phyloP scores from a whole-genome alignment of 2,113 vertebrate genomes.

The Malurus alboscapulatus region DNA sequence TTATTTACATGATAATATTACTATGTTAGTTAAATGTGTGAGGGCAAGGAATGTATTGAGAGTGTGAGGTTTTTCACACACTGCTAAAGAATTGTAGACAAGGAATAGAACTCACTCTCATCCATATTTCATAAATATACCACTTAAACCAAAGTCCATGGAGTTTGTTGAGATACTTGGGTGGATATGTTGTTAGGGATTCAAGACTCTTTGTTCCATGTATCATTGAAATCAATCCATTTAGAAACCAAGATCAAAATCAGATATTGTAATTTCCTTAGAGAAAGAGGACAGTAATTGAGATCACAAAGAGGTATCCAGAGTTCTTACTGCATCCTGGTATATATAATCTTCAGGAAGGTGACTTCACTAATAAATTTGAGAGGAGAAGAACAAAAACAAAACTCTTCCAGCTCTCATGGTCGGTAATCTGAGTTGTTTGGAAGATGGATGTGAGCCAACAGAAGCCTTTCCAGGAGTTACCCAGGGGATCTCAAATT shows the following conservation, averaged over 20 bases:
- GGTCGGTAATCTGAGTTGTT: not conserved
- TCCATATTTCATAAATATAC: not conserved
- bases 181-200: not conserved
- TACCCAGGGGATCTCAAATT: not conserved
- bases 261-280: constrained; percentile 27
- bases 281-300: not conserved
- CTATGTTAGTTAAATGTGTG: not conserved
- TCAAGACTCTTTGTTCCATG: constrained; percentile 20
- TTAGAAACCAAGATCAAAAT: constrained; percentile 13
- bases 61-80: not conserved
- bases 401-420: not conserved
- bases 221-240: constrained; percentile 26
- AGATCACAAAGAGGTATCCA: not conserved
- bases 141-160: not conserved
- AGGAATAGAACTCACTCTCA: not conserved
- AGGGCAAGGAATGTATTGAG: not conserved
- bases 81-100: not conserved
- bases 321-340: constrained; percentile 10
- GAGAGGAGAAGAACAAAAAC: not conserved
- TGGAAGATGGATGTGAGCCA: not conserved
- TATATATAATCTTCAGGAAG: not conserved
- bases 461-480: constrained; percentile 11
- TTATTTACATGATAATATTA: not conserved
- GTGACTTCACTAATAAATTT: not conserved
- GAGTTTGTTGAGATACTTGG: not conserved